Evolutionary conservation across 1,140 invertebrate genomes (phyloP), one percentile per base, ranked within the genome.

Genomic region (Drosophila simulans): DNA sequence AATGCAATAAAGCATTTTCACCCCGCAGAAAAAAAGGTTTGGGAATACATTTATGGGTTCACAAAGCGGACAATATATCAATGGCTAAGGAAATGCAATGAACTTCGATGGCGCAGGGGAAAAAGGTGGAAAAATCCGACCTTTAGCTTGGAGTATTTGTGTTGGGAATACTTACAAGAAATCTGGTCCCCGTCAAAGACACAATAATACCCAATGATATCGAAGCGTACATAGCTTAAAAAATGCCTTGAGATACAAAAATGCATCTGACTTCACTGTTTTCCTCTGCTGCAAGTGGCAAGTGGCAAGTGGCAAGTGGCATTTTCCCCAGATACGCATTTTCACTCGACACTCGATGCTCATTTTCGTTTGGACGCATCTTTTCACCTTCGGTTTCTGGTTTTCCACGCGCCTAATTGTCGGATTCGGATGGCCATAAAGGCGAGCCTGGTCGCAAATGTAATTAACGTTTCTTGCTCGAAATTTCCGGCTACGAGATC

Each of bases 401-500:
- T 70, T 71, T 71, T 71, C 53, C 52, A 55, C 42, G 59, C 37
- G 68, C 70, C 68, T 71, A 70, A 71, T 71, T 71, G 65, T 71
- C 37, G 37, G 46, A 65, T 64, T 70, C 37, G 31, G 46, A 65
- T 68, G 66, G 66, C 68, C 65, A 71, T 71, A 71, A 71, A 71
- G 49, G 68, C 27, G 27, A 27, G 35, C 51, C 15, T 57, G 65
- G 65, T 57, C 68, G 68, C 43, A 20, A 51, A 13, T 74, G 57
- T 74, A 74, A 74, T 74, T 74, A 74, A 74, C 57, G 43, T 74
- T 64, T 74, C 49, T 86, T 86, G 81, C 77, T 58, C 72, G 76
- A 77, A 79, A 86, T 86, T 86, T 86, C 84, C 84, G 79, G 63
- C 63, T 60, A 56, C 70, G 63, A 65, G 80, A 77, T 80, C 56